These are phyloP conservation scores for Melanostoma scalare DNA, from an alignment of 2,888 invertebrate genomes.

Conservation along the genomic window DNA sequence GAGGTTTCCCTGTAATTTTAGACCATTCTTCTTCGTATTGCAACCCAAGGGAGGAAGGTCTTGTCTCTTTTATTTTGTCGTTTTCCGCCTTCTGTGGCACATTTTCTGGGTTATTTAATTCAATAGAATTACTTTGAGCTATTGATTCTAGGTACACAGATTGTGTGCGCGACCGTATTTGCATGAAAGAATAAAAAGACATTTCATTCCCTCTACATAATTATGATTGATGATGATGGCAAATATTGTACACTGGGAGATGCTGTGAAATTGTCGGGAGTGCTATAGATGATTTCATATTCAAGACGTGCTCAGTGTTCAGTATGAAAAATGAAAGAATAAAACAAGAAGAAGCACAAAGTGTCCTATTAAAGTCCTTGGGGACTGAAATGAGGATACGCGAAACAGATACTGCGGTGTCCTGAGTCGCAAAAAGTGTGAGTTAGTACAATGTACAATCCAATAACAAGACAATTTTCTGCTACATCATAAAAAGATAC, in stretches of 20 bases:
- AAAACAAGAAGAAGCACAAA: not conserved
- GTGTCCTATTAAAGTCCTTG: not conserved
- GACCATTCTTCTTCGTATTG: slow-evolving; percentile 12
- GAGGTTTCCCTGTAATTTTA: slow-evolving; percentile 53
- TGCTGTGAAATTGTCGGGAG: slow-evolving; percentile 4
- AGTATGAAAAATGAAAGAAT: not conserved
- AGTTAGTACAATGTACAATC: no score
- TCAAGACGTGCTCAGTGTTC: not conserved
- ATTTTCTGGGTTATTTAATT: slow-evolving; percentile 53
- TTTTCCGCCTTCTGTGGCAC: slow-evolving; percentile 17
- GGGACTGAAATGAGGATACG: not conserved
- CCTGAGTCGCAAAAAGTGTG: no score
- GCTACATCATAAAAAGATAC: no score
- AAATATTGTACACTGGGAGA: slow-evolving; percentile 8
- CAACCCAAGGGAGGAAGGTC: slow-evolving; percentile 4
- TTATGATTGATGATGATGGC: slow-evolving; percentile 67
- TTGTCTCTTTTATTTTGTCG: not conserved
- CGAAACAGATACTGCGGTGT: no score
- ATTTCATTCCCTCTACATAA: slow-evolving; percentile 47
- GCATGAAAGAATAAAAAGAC: slow-evolving; percentile 43
- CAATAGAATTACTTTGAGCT: slow-evolving; percentile 40
- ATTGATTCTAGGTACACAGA: not conserved
- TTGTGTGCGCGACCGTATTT: slow-evolving; percentile 23
- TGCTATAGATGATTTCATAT: slow-evolving; percentile 5
- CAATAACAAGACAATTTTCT: no score